A percentile compares a stretch with the other conserved stretches of the same genome.
Conservation (phyloP, 2,113 vertebrate genomes). For the Odobenus rosmarus region DNA sequence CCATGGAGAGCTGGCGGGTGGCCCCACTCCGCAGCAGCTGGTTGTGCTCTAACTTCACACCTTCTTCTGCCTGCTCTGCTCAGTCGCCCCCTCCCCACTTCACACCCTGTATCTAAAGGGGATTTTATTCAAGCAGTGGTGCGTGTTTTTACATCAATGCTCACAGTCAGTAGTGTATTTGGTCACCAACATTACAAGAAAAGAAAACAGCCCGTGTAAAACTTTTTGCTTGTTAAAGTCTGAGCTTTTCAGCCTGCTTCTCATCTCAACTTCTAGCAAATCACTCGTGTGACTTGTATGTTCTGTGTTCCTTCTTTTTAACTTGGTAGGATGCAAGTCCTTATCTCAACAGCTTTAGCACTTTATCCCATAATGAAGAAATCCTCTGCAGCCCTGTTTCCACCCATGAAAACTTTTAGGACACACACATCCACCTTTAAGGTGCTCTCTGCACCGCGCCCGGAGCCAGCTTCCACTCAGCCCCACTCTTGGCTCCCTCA, state of each 20-base stretch:
- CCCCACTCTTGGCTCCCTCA: neutral
- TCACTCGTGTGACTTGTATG: neutral
- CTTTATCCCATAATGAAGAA: neutral
- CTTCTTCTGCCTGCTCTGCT: neutral
- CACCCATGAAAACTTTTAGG: neutral
- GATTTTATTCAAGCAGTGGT: neutral
- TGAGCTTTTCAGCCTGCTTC: neutral
- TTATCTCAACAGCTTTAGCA: neutral
- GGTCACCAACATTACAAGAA: neutral
- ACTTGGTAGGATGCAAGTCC: neutral
- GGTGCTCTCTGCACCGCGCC: neutral
- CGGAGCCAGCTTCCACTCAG: neutral
- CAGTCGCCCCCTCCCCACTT: neutral
- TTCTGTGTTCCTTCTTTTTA: neutral
- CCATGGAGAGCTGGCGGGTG: fast-evolving
- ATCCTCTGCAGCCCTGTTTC: neutral
- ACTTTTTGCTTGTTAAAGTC: slow-evolving; percentile 41
- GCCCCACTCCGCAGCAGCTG: neutral
- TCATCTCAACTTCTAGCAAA: neutral
- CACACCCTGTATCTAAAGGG: neutral
- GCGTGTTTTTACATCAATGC: neutral
- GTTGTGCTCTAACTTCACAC: neutral
- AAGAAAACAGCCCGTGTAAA: neutral
- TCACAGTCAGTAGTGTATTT: neutral
- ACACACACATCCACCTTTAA: neutral